A percentile compares a stretch with the other conserved stretches of the same genome.
Conservation (phyloP, 2,797 vertebrate species). For the Arvicola amphibius region DNA sequence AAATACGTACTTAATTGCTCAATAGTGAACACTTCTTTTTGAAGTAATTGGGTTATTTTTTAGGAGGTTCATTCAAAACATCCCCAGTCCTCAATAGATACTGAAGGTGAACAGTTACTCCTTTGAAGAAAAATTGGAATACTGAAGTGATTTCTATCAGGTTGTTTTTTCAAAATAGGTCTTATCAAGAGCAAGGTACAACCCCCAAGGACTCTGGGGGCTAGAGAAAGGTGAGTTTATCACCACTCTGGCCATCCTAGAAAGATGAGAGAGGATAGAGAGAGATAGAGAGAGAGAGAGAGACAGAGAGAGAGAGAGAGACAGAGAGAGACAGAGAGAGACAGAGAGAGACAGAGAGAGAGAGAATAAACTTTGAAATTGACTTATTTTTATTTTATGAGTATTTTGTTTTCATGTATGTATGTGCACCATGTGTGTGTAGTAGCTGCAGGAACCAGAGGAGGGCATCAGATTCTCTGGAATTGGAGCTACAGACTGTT, state of each 20-base stretch:
- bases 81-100: background rate
- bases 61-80: conserved; percentile 48
- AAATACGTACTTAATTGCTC: conserved; percentile 70
- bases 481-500: background rate
- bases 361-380: background rate
- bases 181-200: background rate
- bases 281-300: background rate
- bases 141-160: conserved; percentile 14
- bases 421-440: background rate
- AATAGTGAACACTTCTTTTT: conserved; percentile 65
- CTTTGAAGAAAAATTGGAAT: conserved; percentile 44
- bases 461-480: background rate
- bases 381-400: background rate
- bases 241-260: background rate
- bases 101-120: conserved; percentile 59
- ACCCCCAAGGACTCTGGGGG: background rate
- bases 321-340: background rate
- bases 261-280: rapidly evolving
- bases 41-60: conserved; percentile 68
- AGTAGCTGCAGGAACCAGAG: background rate
- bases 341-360: background rate
- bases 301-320: background rate
- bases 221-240: background rate
- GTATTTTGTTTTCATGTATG: background rate
- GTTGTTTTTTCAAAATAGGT: conserved; percentile 27